Evolutionary conservation across 2,888 invertebrate genomes (phyloP).

Genomic region (Nymphalis urticae): DNA sequence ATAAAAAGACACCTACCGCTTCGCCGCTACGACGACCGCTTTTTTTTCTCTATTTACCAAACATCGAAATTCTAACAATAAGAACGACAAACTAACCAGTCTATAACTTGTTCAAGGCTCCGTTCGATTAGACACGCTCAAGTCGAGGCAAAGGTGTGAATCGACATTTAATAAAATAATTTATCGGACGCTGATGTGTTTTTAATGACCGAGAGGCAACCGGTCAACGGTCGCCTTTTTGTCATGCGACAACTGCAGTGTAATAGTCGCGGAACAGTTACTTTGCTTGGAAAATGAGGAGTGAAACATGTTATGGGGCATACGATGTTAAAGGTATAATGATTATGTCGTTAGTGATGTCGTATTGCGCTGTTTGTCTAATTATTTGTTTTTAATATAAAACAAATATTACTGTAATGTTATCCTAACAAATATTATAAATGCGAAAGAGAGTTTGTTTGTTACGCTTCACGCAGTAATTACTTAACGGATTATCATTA

Average conservation of each 20-base stretch:
- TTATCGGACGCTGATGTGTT: constrained; percentile 70
- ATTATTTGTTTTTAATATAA: not conserved
- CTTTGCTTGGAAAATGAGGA: constrained; percentile 40
- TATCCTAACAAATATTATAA: not conserved
- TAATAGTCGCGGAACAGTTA: constrained; percentile 44
- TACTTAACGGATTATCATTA: too few species aligned
- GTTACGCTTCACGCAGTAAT: not conserved
- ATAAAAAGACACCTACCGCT: constrained; percentile 34
- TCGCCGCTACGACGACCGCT: constrained; percentile 12
- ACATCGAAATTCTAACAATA: constrained; percentile 36
- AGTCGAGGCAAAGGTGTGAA: constrained; percentile 71
- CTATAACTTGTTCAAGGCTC: constrained; percentile 51
- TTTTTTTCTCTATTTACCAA: constrained; percentile 28
- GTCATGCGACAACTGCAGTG: constrained; percentile 39
- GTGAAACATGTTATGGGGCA: constrained; percentile 23
- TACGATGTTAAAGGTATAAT: constrained; percentile 5
- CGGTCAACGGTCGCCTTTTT: constrained; percentile 43
- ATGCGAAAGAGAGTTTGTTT: not conserved
- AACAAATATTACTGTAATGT: not conserved
- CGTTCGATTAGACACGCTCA: constrained; percentile 60
- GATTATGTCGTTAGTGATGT: constrained; percentile 2
- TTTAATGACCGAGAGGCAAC: constrained; percentile 65
- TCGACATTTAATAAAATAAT: constrained; percentile 78
- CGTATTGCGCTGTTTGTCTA: not conserved
- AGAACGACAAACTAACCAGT: constrained; percentile 38